These are phyloP conservation scores for Sigmodon hispidus DNA, from an alignment of 2,113 vertebrate genomes.

Conservation along the genomic window DNA sequence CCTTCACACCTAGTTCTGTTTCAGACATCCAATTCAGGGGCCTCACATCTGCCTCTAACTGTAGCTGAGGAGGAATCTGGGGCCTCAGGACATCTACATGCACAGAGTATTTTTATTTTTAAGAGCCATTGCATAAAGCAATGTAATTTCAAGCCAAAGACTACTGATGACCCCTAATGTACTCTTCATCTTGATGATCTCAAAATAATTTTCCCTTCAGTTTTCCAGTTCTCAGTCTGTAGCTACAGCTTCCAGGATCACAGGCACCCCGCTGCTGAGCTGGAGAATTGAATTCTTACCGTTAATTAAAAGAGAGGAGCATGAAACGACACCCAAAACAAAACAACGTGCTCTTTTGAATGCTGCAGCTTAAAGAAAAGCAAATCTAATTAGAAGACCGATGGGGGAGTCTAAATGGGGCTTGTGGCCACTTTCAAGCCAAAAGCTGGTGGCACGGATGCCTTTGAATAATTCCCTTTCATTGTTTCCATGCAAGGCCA, in stretches of 20 bases:
- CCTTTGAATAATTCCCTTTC: conserved; percentile 30
- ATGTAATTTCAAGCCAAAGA: background rate
- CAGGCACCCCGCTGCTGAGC: background rate
- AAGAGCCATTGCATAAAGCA: background rate
- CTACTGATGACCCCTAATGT: background rate
- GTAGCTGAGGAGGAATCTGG: background rate
- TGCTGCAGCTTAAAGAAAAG: conserved; percentile 24
- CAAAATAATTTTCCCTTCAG: background rate
- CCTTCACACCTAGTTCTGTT: background rate
- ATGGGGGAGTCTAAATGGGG: background rate
- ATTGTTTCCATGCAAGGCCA: background rate
- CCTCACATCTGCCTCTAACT: background rate
- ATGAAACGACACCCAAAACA: conserved; percentile 16
- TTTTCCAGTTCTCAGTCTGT: background rate
- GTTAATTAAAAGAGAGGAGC: conserved; percentile 59
- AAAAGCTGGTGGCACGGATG: background rate
- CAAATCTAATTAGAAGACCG: conserved; percentile 48
- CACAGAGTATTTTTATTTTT: background rate
- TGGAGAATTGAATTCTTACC: background rate
- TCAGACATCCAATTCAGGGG: background rate
- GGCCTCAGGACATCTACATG: no score
- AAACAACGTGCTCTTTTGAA: conserved; percentile 24
- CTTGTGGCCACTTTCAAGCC: conserved; percentile 49
- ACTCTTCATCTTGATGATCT: background rate
- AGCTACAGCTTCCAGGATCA: background rate